Base-by-base conservation (phyloP, 2,888 invertebrate genomes). In the Leptarthrus brevirostris region DNA sequence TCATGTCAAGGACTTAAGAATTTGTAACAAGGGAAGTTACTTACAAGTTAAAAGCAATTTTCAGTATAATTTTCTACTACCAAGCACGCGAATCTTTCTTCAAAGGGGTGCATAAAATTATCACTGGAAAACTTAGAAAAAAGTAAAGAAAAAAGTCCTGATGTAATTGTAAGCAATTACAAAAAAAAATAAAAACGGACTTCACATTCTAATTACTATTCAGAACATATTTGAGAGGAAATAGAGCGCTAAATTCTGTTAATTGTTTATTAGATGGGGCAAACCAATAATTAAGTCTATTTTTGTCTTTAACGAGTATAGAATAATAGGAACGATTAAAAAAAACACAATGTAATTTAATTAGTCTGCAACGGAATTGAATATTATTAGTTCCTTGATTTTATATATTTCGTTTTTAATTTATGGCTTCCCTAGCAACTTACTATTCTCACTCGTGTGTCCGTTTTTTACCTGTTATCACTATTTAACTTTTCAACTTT, bases 31-130 rank as follows among this genome's bases (percentile, higher is more conserved):
- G 49, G 49, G 20, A 49, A 49, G 49, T 49, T 20, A 49, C 49
- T 49, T 49, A 20, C 49, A 49, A 49, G 18, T 49, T 49, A 49
- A 49, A 20, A 49, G 20, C 49, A 49, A 49, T 49, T 49, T 49
- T 49, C 49, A 16, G 49, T n/a, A 49, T 49, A 49, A 49, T 49
- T 49, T 16, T 49, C 16, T 49, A 49, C 18, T 49, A 49, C 20
- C 6, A 16, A 49, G 20, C 49, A 49, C 49, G 49, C 49, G 18
- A 49, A 20, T 49, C 49, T 49, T 40, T 20, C 49, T 49, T 49
- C n/a, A 49, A 49, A 49, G 18, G 49, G 49, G 49, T 49, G 49
- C 49, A 49, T 49, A 49, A 49, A 49, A 49, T 49, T 49, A 49
- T 49, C 49, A 49, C 49, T 18, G 3, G 12, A 49, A 49, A 49